These are phyloP conservation scores for Ochotona princeps DNA, from an alignment of 2,113 vertebrate genomes.

Conservation along the genomic window DNA sequence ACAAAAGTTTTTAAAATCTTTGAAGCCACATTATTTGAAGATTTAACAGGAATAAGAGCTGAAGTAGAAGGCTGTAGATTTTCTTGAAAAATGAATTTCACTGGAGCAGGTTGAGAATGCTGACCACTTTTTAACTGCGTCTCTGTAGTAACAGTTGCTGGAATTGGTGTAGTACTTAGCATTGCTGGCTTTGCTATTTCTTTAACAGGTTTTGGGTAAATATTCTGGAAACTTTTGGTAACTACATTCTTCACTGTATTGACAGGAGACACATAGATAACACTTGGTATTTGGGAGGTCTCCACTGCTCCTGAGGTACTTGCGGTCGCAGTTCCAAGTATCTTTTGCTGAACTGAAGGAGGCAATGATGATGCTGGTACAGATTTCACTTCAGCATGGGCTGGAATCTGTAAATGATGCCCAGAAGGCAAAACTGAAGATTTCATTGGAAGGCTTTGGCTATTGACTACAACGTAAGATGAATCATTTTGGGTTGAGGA, in stretches of 20 bases:
- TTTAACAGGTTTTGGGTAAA: constrained; percentile 66
- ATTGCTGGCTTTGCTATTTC: constrained; percentile 74
- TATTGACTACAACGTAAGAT: constrained; percentile 79
- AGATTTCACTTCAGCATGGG: constrained; percentile 89
- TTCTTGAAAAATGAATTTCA: constrained; percentile 92
- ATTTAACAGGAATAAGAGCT: constrained; percentile 86
- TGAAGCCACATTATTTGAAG: constrained; percentile 86
- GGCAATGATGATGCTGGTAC: constrained; percentile 89
- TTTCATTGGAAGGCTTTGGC: constrained; percentile 79
- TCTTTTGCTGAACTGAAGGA: constrained; percentile 88
- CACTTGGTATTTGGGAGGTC: constrained; percentile 75
- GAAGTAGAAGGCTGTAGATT: constrained; percentile 71
- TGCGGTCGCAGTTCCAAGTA: constrained; percentile 81
- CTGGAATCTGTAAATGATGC: constrained; percentile 91
- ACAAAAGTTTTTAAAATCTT: constrained; percentile 87
- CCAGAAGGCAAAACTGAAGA: constrained; percentile 85
- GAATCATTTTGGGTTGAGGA: constrained; percentile 74
- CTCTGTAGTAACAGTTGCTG: constrained; percentile 51
- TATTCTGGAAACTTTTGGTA: constrained; percentile 69
- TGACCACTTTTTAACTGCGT: constrained; percentile 72
- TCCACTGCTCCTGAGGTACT: constrained; percentile 76
- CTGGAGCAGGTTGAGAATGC: constrained; percentile 82
- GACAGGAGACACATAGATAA: constrained; percentile 90
- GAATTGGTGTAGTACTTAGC: constrained; percentile 64
- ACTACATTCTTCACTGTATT: constrained; percentile 85